Evolutionary conservation across 2,888 invertebrate species (phyloP).

Genomic region (Idaea dimidiata): DNA sequence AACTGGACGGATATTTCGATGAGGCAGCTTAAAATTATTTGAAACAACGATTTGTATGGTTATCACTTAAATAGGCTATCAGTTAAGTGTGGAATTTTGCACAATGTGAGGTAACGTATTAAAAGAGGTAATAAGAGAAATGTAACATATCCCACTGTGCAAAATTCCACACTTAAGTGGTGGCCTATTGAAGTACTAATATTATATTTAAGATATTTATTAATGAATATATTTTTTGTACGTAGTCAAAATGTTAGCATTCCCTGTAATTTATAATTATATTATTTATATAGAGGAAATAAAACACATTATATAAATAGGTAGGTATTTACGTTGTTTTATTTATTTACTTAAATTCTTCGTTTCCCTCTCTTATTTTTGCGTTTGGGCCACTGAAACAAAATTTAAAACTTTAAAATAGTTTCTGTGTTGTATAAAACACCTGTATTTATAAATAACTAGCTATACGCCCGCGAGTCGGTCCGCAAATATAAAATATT

Average conservation of each 20-base stretch:
- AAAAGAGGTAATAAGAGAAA: too few relatives aligned
- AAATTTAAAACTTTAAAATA: slow-evolving; percentile 23
- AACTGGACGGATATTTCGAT: slow-evolving; percentile 96
- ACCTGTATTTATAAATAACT: neutral
- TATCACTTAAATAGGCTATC: too few relatives aligned
- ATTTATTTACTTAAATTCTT: slow-evolving; percentile 21
- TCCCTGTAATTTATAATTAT: slow-evolving; percentile 1
- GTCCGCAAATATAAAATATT: too few relatives aligned
- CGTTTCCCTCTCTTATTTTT: slow-evolving; percentile 37
- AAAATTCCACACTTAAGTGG: too few relatives aligned
- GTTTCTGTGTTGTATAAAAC: too few relatives aligned
- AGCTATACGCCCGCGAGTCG: too few relatives aligned
- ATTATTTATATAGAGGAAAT: slow-evolving; percentile 4
- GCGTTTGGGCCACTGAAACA: slow-evolving; percentile 70
- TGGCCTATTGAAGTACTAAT: too few relatives aligned
- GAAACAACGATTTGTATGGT: slow-evolving; percentile 9
- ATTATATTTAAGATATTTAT: slow-evolving; percentile 7
- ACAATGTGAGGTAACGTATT: too few relatives aligned
- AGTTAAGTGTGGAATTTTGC: too few relatives aligned
- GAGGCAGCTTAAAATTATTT: slow-evolving; percentile 83
- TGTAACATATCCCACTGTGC: too few relatives aligned
- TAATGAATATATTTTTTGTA: too few relatives aligned
- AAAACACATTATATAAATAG: slow-evolving; percentile 7
- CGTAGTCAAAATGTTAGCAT: slow-evolving; percentile 4
- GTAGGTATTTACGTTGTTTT: neutral